A percentile compares a stretch with the other conserved stretches of the same genome.
phyloP scores from a whole-genome alignment of 2,888 invertebrate genomes.

The Oscheius myriophilus region DNA sequence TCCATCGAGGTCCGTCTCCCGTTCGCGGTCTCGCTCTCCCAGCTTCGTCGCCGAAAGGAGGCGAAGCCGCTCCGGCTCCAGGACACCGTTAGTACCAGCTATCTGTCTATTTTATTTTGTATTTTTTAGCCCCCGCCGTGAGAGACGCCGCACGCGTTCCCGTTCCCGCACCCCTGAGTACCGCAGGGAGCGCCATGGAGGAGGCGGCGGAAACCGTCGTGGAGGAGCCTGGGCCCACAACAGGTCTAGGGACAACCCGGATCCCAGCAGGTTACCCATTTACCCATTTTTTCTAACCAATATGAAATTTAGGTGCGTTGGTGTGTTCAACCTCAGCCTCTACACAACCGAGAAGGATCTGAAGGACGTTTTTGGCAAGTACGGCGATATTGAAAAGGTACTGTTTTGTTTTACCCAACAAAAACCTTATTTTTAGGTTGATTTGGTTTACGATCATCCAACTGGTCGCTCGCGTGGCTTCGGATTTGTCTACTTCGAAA shows the following conservation, averaged over 20 bases:
- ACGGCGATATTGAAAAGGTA: constrained; percentile 88
- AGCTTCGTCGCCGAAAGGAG: constrained; percentile 1
- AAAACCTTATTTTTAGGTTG: constrained; percentile 69
- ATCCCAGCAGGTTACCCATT: constrained; percentile 30
- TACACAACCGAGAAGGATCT: constrained; percentile 91
- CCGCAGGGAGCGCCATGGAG: constrained; percentile 6
- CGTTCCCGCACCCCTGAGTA: constrained; percentile 28
- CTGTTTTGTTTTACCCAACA: neutral
- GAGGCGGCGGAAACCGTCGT: constrained; percentile 13
- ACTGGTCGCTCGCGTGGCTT: constrained; percentile 67
- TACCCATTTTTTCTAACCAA: constrained; percentile 72
- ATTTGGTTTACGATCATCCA: constrained; percentile 95
- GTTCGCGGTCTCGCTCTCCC: constrained; percentile 17
- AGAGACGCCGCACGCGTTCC: constrained; percentile 8
- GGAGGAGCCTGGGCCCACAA: constrained; percentile 26
- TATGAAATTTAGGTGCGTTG: constrained; percentile 91
- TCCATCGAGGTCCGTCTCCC: constrained; percentile 16
- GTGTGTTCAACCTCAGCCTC: constrained; percentile 91
- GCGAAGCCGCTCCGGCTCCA: constrained; percentile 16
- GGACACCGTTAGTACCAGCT: constrained; percentile 10
- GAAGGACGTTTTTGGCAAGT: constrained; percentile 89
- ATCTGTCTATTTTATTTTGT: neutral
- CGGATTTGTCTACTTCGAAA: constrained; percentile 65
- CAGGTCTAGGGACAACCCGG: constrained; percentile 30
- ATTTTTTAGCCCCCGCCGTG: neutral